Evolutionary conservation across 2,888 invertebrate species (phyloP), one percentile per base, ranked within the genome.

Genomic region (Nemurella pictetii): DNA sequence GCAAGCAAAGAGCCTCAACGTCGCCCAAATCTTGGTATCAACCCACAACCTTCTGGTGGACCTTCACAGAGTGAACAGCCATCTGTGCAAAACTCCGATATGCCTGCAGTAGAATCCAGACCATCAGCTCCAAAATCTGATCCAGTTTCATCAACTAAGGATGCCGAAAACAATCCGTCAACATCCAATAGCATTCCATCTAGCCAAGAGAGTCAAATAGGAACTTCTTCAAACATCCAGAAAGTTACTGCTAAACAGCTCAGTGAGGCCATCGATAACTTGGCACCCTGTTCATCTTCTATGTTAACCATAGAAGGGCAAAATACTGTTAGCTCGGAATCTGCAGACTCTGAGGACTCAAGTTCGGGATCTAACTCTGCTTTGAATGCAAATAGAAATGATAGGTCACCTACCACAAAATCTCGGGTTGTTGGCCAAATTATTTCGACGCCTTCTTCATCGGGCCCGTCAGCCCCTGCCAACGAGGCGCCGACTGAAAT

Each of bases 121-220:
- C 29, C 30, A 30, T 7, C 28, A 29, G 20, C 30, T 29, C 28
- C 28, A 30, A 78, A 20, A 15, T 12, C 72, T 55, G 82, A 82
- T 82, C 28, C 82, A 20, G 82, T 82, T 30, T 82, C 82, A 25
- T 82, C 82, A 9, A 28, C 82, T 5, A 82, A 82, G 27, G 55
- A 29, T 55, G 27, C 36, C 5, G 82, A 55, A 1, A 36, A 26
- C 72, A 36, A 35, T 9, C 55, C 81, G 25, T 26, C n/a, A n/a
- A 55, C 82, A 0, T 72, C 82, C 25, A 36, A 81, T 20, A 26
- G 26, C n/a, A 30, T 1, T 30, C 12, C 80, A 80, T 7, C 30
- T 0, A 81, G 35, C 55, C 81, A 81, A 20, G 81, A 55, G 7
- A 82, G 55, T 72, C 55, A 30, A 28, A 36, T 82, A 26, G 72